Conservation (phyloP, 1,140 invertebrate genomes). For the Tetragnatha versicolor region DNA sequence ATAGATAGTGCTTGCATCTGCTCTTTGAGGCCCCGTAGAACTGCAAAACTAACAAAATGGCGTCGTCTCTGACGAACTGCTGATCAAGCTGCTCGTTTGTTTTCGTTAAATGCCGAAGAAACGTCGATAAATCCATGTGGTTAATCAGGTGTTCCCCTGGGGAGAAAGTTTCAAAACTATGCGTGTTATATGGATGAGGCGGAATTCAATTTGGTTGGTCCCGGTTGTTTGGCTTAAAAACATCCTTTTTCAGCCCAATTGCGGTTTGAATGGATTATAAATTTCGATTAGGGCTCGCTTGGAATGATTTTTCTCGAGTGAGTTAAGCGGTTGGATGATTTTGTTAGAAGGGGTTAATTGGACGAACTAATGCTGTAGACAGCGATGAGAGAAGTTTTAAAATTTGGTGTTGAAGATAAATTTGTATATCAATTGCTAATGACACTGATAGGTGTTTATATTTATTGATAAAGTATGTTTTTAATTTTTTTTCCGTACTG, state of each 20-base stretch:
- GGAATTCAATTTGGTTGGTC: constrained; percentile 38
- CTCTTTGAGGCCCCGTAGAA: too few species aligned
- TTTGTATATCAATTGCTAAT: too few species aligned
- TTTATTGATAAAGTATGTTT: too few species aligned
- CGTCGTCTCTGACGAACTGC: background rate
- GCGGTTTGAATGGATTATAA: constrained; percentile 16
- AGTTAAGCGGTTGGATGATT: too few species aligned
- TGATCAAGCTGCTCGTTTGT: constrained; percentile 29
- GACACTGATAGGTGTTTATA: too few species aligned
- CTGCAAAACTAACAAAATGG: constrained; percentile 21
- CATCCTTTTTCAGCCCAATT: constrained; percentile 41
- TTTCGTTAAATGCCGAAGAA: background rate
- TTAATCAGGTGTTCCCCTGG: constrained; percentile 1
- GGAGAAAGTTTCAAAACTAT: background rate
- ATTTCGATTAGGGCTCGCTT: constrained; percentile 16
- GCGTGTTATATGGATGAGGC: constrained; percentile 14
- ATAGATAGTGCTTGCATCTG: too few species aligned
- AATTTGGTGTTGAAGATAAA: too few species aligned
- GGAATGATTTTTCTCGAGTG: too few species aligned
- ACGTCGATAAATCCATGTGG: constrained; percentile 46
- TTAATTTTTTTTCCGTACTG: too few species aligned
- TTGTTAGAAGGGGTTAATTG: too few species aligned
- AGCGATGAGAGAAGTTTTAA: too few species aligned
- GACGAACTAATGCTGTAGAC: too few species aligned
- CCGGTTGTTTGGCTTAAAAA: constrained; percentile 26